These are phyloP conservation scores for Misgurnus mizolepis DNA, from an alignment of 2,113 vertebrate genomes.

Conservation along the genomic window DNA sequence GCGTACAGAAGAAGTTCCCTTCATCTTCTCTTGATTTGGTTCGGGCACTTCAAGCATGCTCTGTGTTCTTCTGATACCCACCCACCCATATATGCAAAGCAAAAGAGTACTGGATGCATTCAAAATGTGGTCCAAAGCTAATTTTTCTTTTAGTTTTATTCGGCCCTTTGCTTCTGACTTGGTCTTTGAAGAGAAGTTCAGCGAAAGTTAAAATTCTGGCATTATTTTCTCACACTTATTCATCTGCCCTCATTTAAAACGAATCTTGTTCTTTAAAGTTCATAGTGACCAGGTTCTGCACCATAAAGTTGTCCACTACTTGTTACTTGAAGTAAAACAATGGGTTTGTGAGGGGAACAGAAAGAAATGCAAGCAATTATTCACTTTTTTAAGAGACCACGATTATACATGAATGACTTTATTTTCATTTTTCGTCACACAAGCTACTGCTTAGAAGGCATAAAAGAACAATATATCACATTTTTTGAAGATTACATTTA, in stretches of 20 bases:
- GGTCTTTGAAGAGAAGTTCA: conserved; percentile 6
- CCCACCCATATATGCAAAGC: conserved; percentile 16
- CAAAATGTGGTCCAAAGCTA: conserved; percentile 19
- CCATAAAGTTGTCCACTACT: too few species aligned
- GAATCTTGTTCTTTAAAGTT: too few species aligned
- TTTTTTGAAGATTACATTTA: too few species aligned
- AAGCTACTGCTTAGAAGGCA: too few species aligned
- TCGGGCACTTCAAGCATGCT: background rate
- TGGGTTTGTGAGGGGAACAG: too few species aligned
- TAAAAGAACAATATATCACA: too few species aligned
- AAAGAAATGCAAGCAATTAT: too few species aligned
- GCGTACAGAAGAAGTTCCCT: conserved; percentile 8
- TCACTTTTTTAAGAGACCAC: too few species aligned
- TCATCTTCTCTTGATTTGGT: conserved; percentile 10
- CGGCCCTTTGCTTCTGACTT: conserved; percentile 66
- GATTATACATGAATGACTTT: too few species aligned
- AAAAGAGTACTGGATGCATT: background rate
- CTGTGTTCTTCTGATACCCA: conserved; percentile 32
- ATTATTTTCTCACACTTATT: background rate
- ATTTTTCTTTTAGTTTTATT: conserved; percentile 54
- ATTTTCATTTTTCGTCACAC: too few species aligned
- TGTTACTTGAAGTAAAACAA: too few species aligned
- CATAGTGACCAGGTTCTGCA: too few species aligned
- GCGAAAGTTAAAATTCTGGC: background rate
- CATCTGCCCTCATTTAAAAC: background rate